These are phyloP conservation scores for Gobio occitaniae DNA, from an alignment of 2,797 vertebrate species.

Conservation along the genomic window DNA sequence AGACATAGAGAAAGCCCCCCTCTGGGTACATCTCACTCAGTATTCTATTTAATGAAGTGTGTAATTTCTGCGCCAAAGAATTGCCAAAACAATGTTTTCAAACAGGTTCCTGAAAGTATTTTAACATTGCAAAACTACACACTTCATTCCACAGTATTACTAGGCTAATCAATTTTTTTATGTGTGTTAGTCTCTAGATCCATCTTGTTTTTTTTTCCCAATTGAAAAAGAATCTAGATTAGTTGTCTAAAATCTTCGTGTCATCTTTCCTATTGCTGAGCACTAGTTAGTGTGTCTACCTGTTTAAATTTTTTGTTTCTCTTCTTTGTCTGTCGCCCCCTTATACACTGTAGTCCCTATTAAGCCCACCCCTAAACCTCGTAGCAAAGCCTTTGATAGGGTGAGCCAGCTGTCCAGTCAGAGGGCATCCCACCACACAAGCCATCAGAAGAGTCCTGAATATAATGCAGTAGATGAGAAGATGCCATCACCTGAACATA, in stretches of 20 bases:
- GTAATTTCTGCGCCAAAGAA: neutral
- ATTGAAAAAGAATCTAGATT: neutral
- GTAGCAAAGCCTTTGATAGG: conserved; percentile 73
- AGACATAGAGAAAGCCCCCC: conserved; percentile 57
- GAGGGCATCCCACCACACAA: conserved; percentile 34
- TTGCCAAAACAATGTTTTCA: neutral
- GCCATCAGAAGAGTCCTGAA: conserved; percentile 43
- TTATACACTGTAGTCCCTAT: conserved; percentile 50
- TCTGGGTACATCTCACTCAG: conserved; percentile 68
- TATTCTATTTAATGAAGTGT: neutral
- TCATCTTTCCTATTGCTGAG: neutral
- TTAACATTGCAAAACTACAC: conserved; percentile 1
- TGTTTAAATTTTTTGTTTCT: neutral
- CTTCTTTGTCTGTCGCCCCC: conserved; percentile 21
- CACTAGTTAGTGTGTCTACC: neutral
- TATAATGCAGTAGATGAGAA: conserved; percentile 9
- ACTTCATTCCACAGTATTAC: neutral
- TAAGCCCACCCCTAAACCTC: conserved; percentile 73
- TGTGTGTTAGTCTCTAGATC: neutral
- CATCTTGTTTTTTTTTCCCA: neutral
- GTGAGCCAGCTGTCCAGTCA: conserved; percentile 65
- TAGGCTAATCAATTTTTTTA: too few species aligned
- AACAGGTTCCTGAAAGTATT: neutral
- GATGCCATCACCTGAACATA: conserved; percentile 18
- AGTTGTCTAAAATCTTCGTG: neutral